Conservation (phyloP, 2,113 vertebrate species). For the Oncorhynchus masou region DNA sequence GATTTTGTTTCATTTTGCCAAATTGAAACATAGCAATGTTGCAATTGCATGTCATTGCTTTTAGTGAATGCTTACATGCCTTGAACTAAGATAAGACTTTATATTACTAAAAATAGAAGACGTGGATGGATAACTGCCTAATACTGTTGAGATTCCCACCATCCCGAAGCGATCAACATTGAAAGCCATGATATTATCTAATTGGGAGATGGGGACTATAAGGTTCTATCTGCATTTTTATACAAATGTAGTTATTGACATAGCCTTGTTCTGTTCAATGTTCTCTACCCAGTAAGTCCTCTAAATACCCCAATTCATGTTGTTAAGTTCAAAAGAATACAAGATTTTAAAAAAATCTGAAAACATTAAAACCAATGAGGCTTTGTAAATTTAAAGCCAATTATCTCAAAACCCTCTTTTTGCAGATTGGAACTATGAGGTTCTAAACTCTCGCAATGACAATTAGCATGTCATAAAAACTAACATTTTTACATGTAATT, state of each 20-base stretch:
- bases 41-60: constrained; percentile 2
- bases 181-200: constrained; percentile 5
- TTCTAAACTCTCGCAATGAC: neutral
- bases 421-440: too few species aligned
- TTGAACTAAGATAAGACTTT: neutral
- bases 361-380: too few species aligned
- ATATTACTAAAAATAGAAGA: neutral
- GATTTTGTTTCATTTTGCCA: constrained; percentile 18
- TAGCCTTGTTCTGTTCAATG: too few species aligned
- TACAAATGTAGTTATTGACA: too few species aligned
- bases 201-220: too few species aligned
- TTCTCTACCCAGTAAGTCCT: too few species aligned
- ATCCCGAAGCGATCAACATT: neutral
- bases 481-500: constrained; percentile 28
- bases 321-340: too few species aligned
- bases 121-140: neutral
- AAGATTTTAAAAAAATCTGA: too few species aligned
- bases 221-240: too few species aligned
- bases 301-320: too few species aligned
- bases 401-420: too few species aligned
- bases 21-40: constrained; percentile 20
- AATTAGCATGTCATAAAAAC: constrained; percentile 29
- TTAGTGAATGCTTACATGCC: constrained; percentile 15
- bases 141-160: neutral
- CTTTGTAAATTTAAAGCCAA: too few species aligned